Conservation (phyloP, 2,888 invertebrate species). For the Heliconius erato region DNA sequence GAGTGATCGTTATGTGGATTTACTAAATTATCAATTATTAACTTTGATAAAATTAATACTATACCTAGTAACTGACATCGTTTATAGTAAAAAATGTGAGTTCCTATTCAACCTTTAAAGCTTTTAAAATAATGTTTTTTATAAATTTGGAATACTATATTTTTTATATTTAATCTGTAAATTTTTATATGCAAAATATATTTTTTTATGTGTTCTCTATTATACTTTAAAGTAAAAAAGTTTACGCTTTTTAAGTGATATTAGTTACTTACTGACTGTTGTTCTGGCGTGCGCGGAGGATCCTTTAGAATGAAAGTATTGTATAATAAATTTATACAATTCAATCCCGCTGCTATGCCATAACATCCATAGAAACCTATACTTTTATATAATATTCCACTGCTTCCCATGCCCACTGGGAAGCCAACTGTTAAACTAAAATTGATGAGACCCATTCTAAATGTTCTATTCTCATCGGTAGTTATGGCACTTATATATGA, state of each 20-base stretch:
- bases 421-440: conserved; percentile 94
- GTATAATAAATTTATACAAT: conserved; percentile 89
- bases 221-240: background rate
- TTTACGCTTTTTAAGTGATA: background rate
- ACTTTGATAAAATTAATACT: no score
- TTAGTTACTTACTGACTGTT: conserved; percentile 65
- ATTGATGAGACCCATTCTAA: conserved; percentile 93
- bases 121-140: no score
- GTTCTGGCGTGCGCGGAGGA: conserved; percentile 71
- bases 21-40: no score
- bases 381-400: conserved; percentile 89
- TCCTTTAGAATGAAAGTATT: conserved; percentile 89
- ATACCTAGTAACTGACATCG: no score
- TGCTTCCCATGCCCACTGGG: conserved; percentile 93
- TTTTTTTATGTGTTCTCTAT: no score
- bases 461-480: conserved; percentile 90
- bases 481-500: conserved; percentile 94
- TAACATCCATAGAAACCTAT: conserved; percentile 93
- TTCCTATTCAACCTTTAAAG: no score
- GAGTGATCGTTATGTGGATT: no score
- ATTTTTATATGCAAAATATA: no score
- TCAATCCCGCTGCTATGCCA: conserved; percentile 87
- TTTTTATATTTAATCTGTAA: no score
- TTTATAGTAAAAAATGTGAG: no score
- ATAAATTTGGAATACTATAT: no score